These are phyloP conservation scores for Megalops cyprinoides DNA, from an alignment of 2,797 vertebrate species.

Conservation along the genomic window DNA sequence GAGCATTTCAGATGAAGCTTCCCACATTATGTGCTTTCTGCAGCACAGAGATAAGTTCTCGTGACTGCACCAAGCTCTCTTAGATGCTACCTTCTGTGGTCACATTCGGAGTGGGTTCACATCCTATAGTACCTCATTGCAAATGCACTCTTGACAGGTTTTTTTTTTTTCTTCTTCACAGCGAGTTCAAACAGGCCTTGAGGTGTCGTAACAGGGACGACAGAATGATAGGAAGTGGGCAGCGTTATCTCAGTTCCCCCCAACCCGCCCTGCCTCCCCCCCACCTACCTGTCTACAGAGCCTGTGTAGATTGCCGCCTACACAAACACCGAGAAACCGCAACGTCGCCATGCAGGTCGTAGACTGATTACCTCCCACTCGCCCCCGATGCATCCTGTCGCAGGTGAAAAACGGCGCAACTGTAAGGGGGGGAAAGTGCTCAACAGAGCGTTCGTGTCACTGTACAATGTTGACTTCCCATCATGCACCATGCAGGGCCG, in stretches of 20 bases:
- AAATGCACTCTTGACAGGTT: not conserved
- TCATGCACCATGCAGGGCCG: not conserved
- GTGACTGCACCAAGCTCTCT: not conserved
- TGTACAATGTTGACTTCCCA: slow-evolving; percentile 17
- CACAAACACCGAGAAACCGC: slow-evolving; percentile 32
- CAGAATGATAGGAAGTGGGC: slow-evolving; percentile 31
- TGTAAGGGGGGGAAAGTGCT: no score
- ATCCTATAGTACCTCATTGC: not conserved
- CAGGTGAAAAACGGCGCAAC: not conserved
- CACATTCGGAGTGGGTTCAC: slow-evolving; percentile 21
- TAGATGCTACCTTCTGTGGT: slow-evolving; percentile 18
- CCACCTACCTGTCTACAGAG: slow-evolving; percentile 13
- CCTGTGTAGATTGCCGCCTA: slow-evolving; percentile 35
- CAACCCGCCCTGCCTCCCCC: slow-evolving; percentile 27
- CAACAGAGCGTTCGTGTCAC: not conserved
- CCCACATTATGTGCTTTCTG: not conserved
- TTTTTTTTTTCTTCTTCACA: not conserved
- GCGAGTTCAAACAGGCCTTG: slow-evolving; percentile 1
- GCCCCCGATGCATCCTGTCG: slow-evolving; percentile 27
- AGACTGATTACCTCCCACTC: slow-evolving; percentile 22
- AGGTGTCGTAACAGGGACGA: slow-evolving; percentile 14
- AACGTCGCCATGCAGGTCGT: slow-evolving; percentile 13
- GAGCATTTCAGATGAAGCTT: not conserved
- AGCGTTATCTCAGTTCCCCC: slow-evolving; percentile 10
- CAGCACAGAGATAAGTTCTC: slow-evolving; percentile 15